Evolutionary conservation across 2,113 vertebrate genomes (phyloP), one percentile per base, ranked within the genome.

Genomic region (Poeciliopsis retropinna): DNA sequence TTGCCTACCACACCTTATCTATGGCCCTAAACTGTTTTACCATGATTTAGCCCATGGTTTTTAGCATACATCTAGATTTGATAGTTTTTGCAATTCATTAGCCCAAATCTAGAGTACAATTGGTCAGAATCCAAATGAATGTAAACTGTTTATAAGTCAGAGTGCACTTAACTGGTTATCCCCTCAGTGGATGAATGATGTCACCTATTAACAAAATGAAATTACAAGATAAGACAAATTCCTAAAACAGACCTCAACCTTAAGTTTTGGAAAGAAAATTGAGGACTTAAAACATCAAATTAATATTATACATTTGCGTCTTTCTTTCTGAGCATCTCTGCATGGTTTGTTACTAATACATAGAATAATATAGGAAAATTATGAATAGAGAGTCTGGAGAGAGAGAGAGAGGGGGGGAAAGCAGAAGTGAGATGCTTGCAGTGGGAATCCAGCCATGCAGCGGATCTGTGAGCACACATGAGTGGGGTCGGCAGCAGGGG

Each of bases 381-480:
- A 44, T 29, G 37, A 85, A 79, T 66, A 74, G 67, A 70, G 70
- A 76, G 68, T 66, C 60, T 29, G 19, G 60, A 61, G 71, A 64
- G 71, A 31, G 37, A 34, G 66, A 60, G 34, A 31, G 60, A 22
- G 44, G 32, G 54, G 29, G 41, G 34, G 2, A 22, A 0, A 19
- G 44, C 14, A 17, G 15, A 34, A 41, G 73, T 17, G 65, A 67
- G 78, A 84, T 72, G 85, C 27, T 67, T 87, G 90, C 66, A 68
- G 64, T 83, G 84, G 80, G 84, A 89, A 86, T 70, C 57, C 80
- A 85, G 85, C 78, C 85, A 73, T 82, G 82, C 70, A 88, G 88
- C 87, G 90, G 87, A 89, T 92, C 87, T 81, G 85, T 79, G 80
- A 70, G 84, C 64, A 80, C 88, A 93, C 89, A 85, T 92, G 92